Evolutionary conservation across 2,888 invertebrate genomes (phyloP).

Genomic region (Mythimna loreyi): DNA sequence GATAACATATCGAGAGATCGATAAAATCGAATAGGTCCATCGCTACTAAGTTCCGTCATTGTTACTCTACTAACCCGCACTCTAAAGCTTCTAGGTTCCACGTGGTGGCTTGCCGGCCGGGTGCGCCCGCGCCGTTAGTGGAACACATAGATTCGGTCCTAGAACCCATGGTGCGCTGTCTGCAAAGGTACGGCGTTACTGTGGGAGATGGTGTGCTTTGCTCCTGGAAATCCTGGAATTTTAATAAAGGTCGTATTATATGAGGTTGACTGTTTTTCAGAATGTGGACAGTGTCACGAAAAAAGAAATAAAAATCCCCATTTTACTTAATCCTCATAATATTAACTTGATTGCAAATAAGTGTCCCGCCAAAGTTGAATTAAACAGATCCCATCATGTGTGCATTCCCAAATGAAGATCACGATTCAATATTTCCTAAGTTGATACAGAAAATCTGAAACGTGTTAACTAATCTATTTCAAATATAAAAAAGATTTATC

Average conservation of each 20-base stretch:
- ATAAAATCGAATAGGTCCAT: conserved; percentile 58
- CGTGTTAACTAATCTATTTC: conserved; percentile 33
- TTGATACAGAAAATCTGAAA: background rate
- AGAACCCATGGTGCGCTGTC: conserved; percentile 94
- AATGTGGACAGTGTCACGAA: background rate
- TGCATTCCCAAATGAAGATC: conserved; percentile 1
- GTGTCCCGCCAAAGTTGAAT: background rate
- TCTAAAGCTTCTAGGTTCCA: conserved; percentile 87
- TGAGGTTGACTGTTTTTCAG: conserved; percentile 25
- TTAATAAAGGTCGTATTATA: conserved; percentile 44
- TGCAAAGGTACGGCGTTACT: conserved; percentile 95
- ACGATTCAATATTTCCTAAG: background rate
- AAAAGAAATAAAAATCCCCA: background rate
- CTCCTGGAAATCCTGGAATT: conserved; percentile 86
- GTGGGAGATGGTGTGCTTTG: conserved; percentile 93
- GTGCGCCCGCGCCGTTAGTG: conserved; percentile 71
- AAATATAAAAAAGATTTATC: conserved; percentile 26
- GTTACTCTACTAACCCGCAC: conserved; percentile 83
- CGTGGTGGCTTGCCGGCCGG: conserved; percentile 66
- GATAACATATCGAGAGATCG: conserved; percentile 48
- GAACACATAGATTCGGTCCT: conserved; percentile 86
- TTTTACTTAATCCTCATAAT: conserved; percentile 3
- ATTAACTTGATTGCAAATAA: background rate
- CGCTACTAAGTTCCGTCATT: conserved; percentile 51
- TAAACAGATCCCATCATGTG: conserved; percentile 2